Evolutionary conservation across 2,888 invertebrate genomes (phyloP), one percentile per base, ranked within the genome.

Genomic region (Eurytoma adleriae): DNA sequence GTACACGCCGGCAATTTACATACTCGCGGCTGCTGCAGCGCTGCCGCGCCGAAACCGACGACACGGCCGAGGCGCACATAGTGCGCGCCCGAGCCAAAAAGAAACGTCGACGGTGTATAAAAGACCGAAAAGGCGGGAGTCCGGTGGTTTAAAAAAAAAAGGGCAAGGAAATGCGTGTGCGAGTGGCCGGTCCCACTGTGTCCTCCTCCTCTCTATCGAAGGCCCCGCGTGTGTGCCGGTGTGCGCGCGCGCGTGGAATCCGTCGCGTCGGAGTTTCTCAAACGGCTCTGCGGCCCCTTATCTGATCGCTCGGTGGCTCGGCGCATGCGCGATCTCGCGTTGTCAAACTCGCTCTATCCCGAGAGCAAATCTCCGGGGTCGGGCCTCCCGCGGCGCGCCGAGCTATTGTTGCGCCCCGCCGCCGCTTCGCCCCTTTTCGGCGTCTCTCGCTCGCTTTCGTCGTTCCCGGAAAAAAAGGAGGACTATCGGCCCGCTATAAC

Each of bases 281-380:
- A 88, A 89, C 87, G 86, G 13, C 18, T 30, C 30, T n/a, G 18
- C n/a, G 18, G n/a, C n/a, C 7, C 77, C 86, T 89, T 88, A 89
- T 89, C 89, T 87, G 88, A 89, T 88, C 85, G 67, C 77, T 67
- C 71, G 27, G 50, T 83, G 86, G 84, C 85, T 7, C 24, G 83
- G 83, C 84, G 61, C 16, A 59, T 30, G 72, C 84, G 86, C 86
- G 87, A 89, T 88, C 88, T 87, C 87, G 89, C 87, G 89, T 89
- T 89, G 90, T 90, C 90, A 90, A 90, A 90, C 87, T 84, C 83
- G 84, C 85, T 90, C 88, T 89, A 90, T 89, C 89, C 89, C 86
- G 85, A 86, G 79, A 81, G 88, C 85, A 85, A 87, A 86, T 87
- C 87, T 87, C 82, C 83, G 80, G 81, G 81, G 68, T 77, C 30